These are phyloP conservation scores for Anniella stebbinsi DNA, from an alignment of 2,797 vertebrate species.

Conservation along the genomic window DNA sequence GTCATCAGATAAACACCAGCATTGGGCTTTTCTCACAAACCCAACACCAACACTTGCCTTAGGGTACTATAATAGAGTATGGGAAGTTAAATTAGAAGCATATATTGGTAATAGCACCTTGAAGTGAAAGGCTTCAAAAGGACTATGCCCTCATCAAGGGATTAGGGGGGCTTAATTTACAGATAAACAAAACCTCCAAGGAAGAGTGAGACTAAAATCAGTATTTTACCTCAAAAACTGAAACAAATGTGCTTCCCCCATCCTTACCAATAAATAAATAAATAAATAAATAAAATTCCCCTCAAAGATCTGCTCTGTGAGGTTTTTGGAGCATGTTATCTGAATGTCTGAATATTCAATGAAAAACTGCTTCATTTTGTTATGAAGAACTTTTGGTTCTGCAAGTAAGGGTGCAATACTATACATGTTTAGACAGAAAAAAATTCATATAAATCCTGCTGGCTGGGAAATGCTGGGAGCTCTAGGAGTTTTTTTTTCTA, in stretches of 20 bases:
- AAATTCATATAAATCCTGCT: too few relatives aligned
- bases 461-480: too few relatives aligned
- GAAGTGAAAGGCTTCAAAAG: constrained; percentile 65
- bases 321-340: not conserved
- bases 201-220: constrained; percentile 59
- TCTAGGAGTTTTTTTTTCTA: too few relatives aligned
- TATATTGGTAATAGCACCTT: constrained; percentile 85
- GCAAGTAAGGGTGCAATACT: too few relatives aligned
- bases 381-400: not conserved
- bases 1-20: constrained; percentile 94
- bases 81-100: constrained; percentile 85
- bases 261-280: too few relatives aligned
- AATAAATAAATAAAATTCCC: not conserved
- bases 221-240: constrained; percentile 31
- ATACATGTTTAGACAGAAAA: too few relatives aligned
- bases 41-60: constrained; percentile 82
- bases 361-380: not conserved
- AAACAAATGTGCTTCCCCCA: not conserved
- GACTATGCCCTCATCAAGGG: constrained; percentile 57
- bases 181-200: constrained; percentile 43
- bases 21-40: constrained; percentile 88
- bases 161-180: constrained; percentile 60
- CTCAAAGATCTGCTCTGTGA: not conserved
- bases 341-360: not conserved
- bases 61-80: constrained; percentile 81